Evolutionary conservation across 2,888 invertebrate genomes (phyloP).

Genomic region (Elgonia sp.): DNA sequence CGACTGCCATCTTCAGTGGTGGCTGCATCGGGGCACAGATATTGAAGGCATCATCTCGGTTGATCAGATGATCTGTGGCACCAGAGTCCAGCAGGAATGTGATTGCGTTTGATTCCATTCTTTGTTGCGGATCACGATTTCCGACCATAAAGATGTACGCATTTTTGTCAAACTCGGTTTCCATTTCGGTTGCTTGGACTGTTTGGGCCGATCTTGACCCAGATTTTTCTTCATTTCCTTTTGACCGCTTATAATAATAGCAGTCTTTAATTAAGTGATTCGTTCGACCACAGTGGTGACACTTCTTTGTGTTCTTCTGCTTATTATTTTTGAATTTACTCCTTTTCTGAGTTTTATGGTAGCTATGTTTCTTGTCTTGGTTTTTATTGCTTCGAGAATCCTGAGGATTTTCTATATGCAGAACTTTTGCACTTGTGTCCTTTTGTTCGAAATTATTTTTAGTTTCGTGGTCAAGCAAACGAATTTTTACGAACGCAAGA

Average conservation of each 20-base stretch:
- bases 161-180: background rate
- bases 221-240: constrained; percentile 4
- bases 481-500: too few relatives aligned
- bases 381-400: too few relatives aligned
- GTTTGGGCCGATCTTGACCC: constrained; percentile 10
- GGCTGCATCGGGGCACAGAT: background rate
- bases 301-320: background rate
- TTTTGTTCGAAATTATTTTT: too few relatives aligned
- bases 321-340: background rate
- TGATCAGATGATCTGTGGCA: constrained; percentile 12
- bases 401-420: too few relatives aligned
- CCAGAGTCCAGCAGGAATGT: constrained; percentile 32
- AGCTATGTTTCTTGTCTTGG: background rate
- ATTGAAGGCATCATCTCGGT: background rate
- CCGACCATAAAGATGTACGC: background rate
- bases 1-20: constrained; percentile 76
- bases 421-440: too few relatives aligned
- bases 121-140: background rate
- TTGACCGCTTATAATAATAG: constrained; percentile 19
- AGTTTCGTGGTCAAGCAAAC: too few relatives aligned
- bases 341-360: constrained; percentile 9
- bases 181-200: background rate
- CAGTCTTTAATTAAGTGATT: constrained; percentile 21
- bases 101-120: background rate
- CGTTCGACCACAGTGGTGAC: constrained; percentile 21